Evolutionary conservation across 1,140 invertebrate genomes (phyloP), one percentile per base, ranked within the genome.

Genomic region (Sycobia sp.): DNA sequence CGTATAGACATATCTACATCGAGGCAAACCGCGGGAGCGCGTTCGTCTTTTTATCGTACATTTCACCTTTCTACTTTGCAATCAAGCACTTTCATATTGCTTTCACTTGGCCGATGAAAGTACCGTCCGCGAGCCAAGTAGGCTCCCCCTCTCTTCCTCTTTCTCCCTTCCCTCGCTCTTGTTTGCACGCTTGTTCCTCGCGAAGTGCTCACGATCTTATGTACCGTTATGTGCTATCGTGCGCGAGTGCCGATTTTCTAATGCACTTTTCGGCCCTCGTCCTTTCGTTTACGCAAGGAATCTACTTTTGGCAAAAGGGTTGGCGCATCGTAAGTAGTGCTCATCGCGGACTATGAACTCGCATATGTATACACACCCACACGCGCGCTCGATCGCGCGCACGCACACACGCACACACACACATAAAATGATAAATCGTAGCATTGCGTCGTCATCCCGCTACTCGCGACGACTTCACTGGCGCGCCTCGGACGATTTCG

Each of bases 21-120:
- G n/a, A n/a, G n/a, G n/a, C n/a, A n/a, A n/a, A 20, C 27, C 27
- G 36, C 36, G 16, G 43, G 43, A 47, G 41, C 44, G 22, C 34
- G 20, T 34, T 63, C 44, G 36, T 56, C 53, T 54, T 62, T 62
- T 62, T 51, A 80, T 79, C 77, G 72, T 80, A 76, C 78, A 81
- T 81, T 81, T 82, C 79, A 80, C 80, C 80, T 82, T 82, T 82
- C 80, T 82, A 81, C 79, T 82, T 82, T 81, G 76, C 78, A 81
- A 81, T 82, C 80, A 77, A 79, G 76, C 78, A 81, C 79, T 82
- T 82, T 82, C 80, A 82, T 82, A 81, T 81, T 80, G 80, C 80
- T 80, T 82, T 82, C 80, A 82, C 80, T 82, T 76, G 75, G 71
- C 70, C 74, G 79, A 82, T 81, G 80, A 82, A 82, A 82, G 80